Evolutionary conservation across 2,888 invertebrate species (phyloP), one percentile per base, ranked within the genome.

Genomic region (Globia sparganii): DNA sequence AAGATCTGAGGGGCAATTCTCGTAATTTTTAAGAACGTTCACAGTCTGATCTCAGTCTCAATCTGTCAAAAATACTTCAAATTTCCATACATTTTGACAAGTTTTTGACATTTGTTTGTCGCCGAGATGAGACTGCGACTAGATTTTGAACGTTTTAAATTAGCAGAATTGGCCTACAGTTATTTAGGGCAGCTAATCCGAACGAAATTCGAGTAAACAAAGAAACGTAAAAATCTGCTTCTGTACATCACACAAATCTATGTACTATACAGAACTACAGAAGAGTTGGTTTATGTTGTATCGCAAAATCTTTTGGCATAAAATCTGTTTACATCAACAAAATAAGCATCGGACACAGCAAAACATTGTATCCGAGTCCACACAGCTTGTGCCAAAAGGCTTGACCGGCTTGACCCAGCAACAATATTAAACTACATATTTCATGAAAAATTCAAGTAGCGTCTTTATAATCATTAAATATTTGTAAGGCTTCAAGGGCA

Each of bases 301-400:
- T 78, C 59, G 21, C 59, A 67, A 43, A 70, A 75, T 75, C 40
- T 78, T 59, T 78, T 82, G 86, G 83, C 74, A 78, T 72, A 13
- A 49, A 74, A 86, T 83, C 64, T 86, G 75, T 75, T 78, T 67
- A 70, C 70, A 75, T 72, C 70, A 72, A 61, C 86, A 78, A 64
- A 83, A 71, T 49, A 59, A 66, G 58, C 53, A 59, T 46, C 61
- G 61, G 69, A 62, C 28, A 49, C 62, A 37, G 46, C 40, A 46
- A 58, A 28, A 70, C 69, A n/a, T 75, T 75, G 72, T 58, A 31
- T 62, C 58, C 13, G 65, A 40, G 3, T 25, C 49, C 21, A 74
- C 65, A 72, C n/a, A 70, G 21, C 31, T 72, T 70, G 78, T 72
- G 86, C 83, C 78, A 75, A 66, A 46, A 21, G 40, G 25, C 58